A percentile compares a stretch with the other conserved stretches of the same genome.
These are phyloP conservation scores for Acipenser transmontanus DNA, from an alignment of 2,797 vertebrate genomes.

Conservation along the genomic window DNA sequence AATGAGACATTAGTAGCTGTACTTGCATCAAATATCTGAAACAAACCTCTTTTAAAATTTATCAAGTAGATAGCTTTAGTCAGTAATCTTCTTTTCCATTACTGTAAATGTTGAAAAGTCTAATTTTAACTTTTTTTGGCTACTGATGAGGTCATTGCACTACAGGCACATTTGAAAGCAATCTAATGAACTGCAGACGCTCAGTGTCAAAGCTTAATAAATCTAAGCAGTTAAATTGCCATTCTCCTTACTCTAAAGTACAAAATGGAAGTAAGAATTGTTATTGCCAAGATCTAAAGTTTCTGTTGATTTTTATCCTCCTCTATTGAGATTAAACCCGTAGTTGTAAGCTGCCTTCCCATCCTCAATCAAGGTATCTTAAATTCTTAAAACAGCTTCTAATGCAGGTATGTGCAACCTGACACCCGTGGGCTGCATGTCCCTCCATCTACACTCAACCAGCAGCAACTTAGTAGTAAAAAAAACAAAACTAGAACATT, in stretches of 20 bases:
- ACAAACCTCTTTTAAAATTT: background rate
- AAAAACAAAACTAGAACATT: too few species aligned
- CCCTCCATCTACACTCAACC: too few species aligned
- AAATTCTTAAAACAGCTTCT: too few species aligned
- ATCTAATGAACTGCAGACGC: background rate
- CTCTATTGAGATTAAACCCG: background rate
- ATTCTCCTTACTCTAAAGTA: constrained; percentile 6
- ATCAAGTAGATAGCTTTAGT: background rate
- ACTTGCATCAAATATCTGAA: too few species aligned
- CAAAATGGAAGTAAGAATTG: constrained; percentile 4
- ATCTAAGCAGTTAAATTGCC: constrained; percentile 12
- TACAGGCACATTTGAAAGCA: constrained; percentile 7
- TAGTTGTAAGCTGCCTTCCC: too few species aligned
- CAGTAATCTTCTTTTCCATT: background rate
- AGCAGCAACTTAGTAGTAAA: too few species aligned
- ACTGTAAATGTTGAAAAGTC: constrained; percentile 32
- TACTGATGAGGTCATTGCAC: constrained; percentile 13
- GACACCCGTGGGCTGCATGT: too few species aligned
- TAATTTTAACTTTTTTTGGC: constrained; percentile 30
- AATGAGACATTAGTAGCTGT: too few species aligned
- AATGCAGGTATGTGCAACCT: too few species aligned
- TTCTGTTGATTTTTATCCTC: background rate
- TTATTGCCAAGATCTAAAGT: constrained; percentile 7
- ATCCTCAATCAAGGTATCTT: too few species aligned
- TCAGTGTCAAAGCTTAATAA: background rate